phyloP scores from a whole-genome alignment of 2,888 invertebrate genomes.

The Meganola albula region DNA sequence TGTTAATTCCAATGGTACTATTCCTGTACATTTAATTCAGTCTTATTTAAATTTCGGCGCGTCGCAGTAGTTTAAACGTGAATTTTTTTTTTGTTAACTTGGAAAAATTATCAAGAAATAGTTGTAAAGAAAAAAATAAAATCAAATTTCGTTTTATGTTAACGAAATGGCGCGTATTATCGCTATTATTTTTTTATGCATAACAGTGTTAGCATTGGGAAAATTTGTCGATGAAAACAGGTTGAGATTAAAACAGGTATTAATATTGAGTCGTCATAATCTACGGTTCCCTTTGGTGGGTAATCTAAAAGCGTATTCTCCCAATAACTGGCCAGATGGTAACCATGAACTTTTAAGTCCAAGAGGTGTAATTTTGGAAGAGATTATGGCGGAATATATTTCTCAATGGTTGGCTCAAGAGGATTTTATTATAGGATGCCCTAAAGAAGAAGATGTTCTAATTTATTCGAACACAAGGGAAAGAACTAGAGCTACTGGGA shows the following conservation, averaged over 20 bases:
- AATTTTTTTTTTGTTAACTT: too few relatives aligned
- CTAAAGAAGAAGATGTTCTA: slow-evolving; percentile 32
- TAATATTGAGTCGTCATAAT: slow-evolving; percentile 55
- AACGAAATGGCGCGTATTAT: too few relatives aligned
- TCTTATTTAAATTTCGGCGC: too few relatives aligned
- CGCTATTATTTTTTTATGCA: too few relatives aligned
- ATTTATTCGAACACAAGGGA: slow-evolving; percentile 52
- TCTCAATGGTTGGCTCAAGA: slow-evolving; percentile 42
- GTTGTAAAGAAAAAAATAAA: too few relatives aligned
- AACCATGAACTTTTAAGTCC: slow-evolving; percentile 42
- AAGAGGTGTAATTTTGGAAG: slow-evolving; percentile 53
- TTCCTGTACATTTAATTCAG: too few relatives aligned
- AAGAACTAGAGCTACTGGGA: slow-evolving; percentile 49
- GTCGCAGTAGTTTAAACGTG: too few relatives aligned
- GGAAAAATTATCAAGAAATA: too few relatives aligned
- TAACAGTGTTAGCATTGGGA: too few relatives aligned
- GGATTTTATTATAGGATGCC: slow-evolving; percentile 41
- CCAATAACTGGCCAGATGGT: slow-evolving; percentile 47
- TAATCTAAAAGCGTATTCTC: slow-evolving; percentile 34
- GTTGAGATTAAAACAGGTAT: slow-evolving; percentile 37
- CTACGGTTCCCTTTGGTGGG: slow-evolving; percentile 47
- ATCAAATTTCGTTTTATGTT: too few relatives aligned
- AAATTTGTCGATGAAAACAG: slow-evolving; percentile 11
- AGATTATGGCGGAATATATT: slow-evolving; percentile 51
- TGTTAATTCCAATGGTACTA: too few relatives aligned